Conservation (phyloP, 2,797 vertebrate species). For the Yasuhikotakia modesta region DNA sequence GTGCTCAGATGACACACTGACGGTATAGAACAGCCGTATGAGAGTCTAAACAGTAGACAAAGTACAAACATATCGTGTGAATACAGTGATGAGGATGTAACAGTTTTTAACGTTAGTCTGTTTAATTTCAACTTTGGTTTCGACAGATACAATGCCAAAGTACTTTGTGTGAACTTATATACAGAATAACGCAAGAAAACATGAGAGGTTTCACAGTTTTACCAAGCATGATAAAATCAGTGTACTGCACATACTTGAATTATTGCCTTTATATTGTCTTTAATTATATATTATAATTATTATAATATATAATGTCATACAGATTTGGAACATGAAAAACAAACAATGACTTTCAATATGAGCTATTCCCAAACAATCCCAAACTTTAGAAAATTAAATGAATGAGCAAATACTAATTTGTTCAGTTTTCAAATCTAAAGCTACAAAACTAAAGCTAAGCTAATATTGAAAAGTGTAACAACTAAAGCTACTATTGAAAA, state of each 20-base stretch:
- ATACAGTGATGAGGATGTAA: not conserved
- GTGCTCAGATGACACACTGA: constrained; percentile 53
- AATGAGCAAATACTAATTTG: not conserved
- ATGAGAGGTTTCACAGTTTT: too few species aligned
- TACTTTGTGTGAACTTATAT: not conserved
- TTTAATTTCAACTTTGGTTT: not conserved
- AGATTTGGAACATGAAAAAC: too few species aligned
- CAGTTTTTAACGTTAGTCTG: not conserved
- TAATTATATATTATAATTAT: too few species aligned
- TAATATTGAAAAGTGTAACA: too few species aligned
- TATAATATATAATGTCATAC: too few species aligned
- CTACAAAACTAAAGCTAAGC: too few species aligned
- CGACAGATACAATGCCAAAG: not conserved
- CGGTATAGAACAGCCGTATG: constrained; percentile 36
- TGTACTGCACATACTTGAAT: too few species aligned
- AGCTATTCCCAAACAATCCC: not conserved
- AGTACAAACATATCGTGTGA: not conserved
- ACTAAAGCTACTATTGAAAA: too few species aligned
- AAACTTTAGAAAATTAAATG: not conserved
- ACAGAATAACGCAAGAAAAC: too few species aligned
- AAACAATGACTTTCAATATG: not conserved
- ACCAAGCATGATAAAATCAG: too few species aligned
- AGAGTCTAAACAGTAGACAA: constrained; percentile 20
- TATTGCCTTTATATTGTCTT: too few species aligned
- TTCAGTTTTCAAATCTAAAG: too few species aligned